Base-by-base conservation (phyloP, 2,113 vertebrate genomes). In the Gambusia holbrooki region DNA sequence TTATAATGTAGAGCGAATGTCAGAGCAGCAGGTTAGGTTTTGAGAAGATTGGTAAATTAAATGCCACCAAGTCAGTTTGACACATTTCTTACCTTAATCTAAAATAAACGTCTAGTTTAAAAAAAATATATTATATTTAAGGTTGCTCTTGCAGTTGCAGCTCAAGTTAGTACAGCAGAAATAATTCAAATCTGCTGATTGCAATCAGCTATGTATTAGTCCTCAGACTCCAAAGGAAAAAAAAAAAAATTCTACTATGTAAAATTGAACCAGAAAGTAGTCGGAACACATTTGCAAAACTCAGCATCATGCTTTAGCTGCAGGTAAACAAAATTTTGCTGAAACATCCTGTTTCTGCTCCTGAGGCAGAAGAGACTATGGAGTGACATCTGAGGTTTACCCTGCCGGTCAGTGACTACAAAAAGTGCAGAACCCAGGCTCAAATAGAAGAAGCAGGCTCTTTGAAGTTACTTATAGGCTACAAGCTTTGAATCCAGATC, bases 401-500 rank as follows among this genome's bases (percentile, higher is more conserved):
- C 51, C 25, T n/a, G 69, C 69, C 73, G 81, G 64, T 86, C 84
- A 70, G 83, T 74, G 74, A 77, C 32, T 70, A 15, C 64, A 83
- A 74, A 86, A 80, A 76, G 71, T 73, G 48, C 87, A 69, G 42
- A 77, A 69, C 61, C 63, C 73, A 62, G 73, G 8, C 84, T 78
- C 35, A 22, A 14, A 27, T 65, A 60, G 76, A 80, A 76, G 77
- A 76, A 83, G 66, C 30, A 75, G 75, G 70, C 68, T 73, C 84
- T 89, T 85, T 85, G 77, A 85, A 83, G 75, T 74, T 61, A 83
- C 87, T 84, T 75, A 58, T 58, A 89, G 87, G 77, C 81, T 74
- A 29, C 76, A 62, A 90, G 86, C 88, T 86, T 88, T 87, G 81
- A 73, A 82, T 82, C 79, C 76, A 27, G 61, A 80, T 76, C 87